Conservation (phyloP, 1,140 invertebrate species). For the Aphidius ervi region DNA sequence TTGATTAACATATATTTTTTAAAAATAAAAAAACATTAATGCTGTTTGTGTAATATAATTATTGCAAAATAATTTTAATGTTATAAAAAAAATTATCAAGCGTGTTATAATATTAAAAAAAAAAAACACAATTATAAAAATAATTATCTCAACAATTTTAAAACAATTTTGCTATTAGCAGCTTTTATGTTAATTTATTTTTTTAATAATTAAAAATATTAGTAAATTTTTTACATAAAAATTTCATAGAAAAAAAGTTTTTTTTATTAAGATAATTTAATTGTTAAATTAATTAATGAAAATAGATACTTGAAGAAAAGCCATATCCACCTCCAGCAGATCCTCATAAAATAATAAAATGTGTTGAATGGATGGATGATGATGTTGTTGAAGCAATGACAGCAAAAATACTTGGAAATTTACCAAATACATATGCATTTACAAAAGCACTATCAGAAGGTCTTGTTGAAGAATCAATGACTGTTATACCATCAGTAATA, state of each 20-base stretch:
- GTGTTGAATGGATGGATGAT: slow-evolving; percentile 82
- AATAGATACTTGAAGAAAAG: slow-evolving; percentile 62
- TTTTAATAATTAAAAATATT: background rate
- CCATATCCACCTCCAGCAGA: slow-evolving; percentile 82
- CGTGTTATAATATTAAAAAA: background rate
- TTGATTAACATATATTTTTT: background rate
- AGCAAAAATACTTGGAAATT: slow-evolving; percentile 70
- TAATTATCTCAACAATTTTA: no score
- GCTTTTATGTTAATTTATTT: background rate
- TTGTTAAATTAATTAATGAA: background rate
- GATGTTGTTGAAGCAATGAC: slow-evolving; percentile 71
- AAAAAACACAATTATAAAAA: background rate
- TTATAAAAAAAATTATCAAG: background rate
- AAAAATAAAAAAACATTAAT: no score
- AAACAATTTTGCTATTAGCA: no score
- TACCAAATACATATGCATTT: slow-evolving; percentile 89
- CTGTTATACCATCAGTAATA: slow-evolving; percentile 76
- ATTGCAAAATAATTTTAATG: background rate
- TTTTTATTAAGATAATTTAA: no score
- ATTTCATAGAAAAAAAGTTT: no score
- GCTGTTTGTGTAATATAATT: background rate
- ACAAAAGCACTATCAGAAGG: slow-evolving; percentile 86
- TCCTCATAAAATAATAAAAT: slow-evolving; percentile 84
- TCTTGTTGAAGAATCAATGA: slow-evolving; percentile 71
- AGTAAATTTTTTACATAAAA: background rate